These are phyloP conservation scores for Cavia aperea DNA, from an alignment of 2,113 vertebrate species.

Conservation along the genomic window DNA sequence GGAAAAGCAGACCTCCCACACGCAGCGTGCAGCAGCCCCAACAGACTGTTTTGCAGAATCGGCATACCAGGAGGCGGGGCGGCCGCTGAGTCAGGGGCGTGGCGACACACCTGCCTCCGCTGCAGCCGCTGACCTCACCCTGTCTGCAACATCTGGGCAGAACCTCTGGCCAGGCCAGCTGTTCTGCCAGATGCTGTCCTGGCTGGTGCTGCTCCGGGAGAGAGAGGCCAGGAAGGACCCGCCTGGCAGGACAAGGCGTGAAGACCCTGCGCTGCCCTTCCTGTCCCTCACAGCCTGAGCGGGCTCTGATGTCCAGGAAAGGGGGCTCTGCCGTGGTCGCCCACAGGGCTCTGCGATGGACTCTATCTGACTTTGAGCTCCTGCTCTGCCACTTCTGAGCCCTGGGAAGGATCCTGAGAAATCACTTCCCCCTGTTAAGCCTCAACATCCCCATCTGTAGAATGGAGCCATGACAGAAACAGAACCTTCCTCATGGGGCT, in stretches of 20 bases:
- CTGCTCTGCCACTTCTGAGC: neutral
- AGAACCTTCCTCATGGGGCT: neutral
- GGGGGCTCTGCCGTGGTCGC: accelerated
- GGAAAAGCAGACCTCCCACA: neutral
- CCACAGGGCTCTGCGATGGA: accelerated
- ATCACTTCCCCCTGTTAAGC: neutral
- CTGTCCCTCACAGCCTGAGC: accelerated
- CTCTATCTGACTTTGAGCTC: neutral
- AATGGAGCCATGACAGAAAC: neutral
- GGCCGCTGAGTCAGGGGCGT: slow-evolving; percentile 28
- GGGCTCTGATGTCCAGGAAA: neutral
- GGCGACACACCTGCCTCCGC: neutral
- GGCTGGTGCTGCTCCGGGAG: neutral
- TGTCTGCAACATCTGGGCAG: slow-evolving; percentile 12
- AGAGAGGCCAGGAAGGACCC: neutral
- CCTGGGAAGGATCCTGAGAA: neutral
- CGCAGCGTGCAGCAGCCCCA: neutral
- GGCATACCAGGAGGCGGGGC: neutral
- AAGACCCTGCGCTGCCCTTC: accelerated
- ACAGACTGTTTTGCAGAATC: neutral
- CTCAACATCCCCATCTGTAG: neutral
- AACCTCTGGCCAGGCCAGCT: neutral
- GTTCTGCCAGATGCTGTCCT: neutral
- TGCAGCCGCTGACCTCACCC: neutral
- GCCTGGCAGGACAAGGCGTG: accelerated